Percentiles rank a stretch among this genome's conserved stretches.
These are phyloP conservation scores for Crotalus helleri DNA, from an alignment of 2,113 vertebrate genomes.

Conservation along the genomic window DNA sequence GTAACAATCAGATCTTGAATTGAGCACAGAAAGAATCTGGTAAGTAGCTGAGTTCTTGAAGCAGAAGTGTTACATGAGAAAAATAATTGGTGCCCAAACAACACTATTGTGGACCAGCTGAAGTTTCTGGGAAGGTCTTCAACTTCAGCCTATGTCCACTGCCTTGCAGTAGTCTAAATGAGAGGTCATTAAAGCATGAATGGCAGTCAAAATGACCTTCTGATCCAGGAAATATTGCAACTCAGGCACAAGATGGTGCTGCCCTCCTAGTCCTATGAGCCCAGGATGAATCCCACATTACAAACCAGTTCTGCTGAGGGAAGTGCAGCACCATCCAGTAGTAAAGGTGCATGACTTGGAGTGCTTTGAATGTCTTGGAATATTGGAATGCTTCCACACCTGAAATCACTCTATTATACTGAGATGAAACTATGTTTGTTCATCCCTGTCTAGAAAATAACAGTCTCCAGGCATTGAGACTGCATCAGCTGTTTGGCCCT, in stretches of 20 bases:
- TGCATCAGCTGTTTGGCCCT: not conserved
- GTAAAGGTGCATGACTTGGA: not conserved
- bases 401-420: not conserved
- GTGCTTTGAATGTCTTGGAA: not conserved
- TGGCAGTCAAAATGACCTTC: not conserved
- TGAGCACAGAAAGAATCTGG: not conserved
- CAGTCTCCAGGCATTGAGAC: not conserved
- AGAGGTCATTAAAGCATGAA: not conserved
- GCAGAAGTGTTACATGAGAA: not conserved
- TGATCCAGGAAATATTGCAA: not conserved
- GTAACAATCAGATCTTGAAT: not conserved
- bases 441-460: not conserved
- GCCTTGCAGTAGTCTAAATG: not conserved
- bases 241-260: not conserved
- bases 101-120: not conserved
- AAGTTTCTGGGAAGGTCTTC: not conserved
- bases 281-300: not conserved
- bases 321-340: not conserved
- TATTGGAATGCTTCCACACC: not conserved
- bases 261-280: not conserved
- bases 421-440: too few species aligned
- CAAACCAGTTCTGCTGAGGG: not conserved
- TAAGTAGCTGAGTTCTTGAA: not conserved
- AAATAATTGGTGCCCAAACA: not conserved
- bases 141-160: not conserved